A percentile compares a stretch with the other conserved stretches of the same genome.
Conservation (phyloP, 2,797 vertebrate genomes). For the Ambastaia sidthimunki region DNA sequence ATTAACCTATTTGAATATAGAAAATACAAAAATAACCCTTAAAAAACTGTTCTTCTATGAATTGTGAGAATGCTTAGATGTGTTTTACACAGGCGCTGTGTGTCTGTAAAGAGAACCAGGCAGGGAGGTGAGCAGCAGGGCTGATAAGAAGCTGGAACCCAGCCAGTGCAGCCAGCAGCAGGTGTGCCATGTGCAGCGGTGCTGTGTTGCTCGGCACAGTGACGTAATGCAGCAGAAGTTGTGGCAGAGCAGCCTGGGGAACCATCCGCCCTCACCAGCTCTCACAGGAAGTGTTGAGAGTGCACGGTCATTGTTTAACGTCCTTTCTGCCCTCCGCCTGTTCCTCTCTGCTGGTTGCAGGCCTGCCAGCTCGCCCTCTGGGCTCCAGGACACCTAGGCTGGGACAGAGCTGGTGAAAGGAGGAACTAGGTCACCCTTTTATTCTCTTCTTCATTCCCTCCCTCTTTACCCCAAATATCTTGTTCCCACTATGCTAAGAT, state of each 20-base stretch:
- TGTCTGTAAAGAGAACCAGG: constrained; percentile 18
- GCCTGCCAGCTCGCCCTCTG: constrained; percentile 37
- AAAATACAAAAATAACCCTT: not conserved
- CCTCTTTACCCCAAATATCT: constrained; percentile 41
- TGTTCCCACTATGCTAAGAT: constrained; percentile 54
- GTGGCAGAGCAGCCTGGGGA: constrained; percentile 59
- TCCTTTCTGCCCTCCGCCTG: constrained; percentile 34
- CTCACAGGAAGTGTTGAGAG: constrained; percentile 35
- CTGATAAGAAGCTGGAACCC: constrained; percentile 65
- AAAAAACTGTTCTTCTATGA: not conserved
- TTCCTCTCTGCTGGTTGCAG: constrained; percentile 36
- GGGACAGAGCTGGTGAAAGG: constrained; percentile 65
- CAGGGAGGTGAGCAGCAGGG: constrained; percentile 51
- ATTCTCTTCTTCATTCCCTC: constrained; percentile 51
- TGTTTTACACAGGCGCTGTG: not conserved
- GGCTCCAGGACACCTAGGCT: constrained; percentile 67
- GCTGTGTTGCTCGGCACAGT: constrained; percentile 68
- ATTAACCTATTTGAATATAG: too few species aligned
- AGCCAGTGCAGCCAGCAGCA: constrained; percentile 68
- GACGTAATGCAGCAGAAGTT: constrained; percentile 69
- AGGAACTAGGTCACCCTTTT: constrained; percentile 72
- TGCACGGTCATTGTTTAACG: constrained; percentile 49
- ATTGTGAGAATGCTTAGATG: not conserved
- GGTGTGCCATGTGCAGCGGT: constrained; percentile 76
- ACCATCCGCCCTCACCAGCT: constrained; percentile 40